Conservation (phyloP, 1,140 invertebrate species). For the Lepeophtheirus salmonis region DNA sequence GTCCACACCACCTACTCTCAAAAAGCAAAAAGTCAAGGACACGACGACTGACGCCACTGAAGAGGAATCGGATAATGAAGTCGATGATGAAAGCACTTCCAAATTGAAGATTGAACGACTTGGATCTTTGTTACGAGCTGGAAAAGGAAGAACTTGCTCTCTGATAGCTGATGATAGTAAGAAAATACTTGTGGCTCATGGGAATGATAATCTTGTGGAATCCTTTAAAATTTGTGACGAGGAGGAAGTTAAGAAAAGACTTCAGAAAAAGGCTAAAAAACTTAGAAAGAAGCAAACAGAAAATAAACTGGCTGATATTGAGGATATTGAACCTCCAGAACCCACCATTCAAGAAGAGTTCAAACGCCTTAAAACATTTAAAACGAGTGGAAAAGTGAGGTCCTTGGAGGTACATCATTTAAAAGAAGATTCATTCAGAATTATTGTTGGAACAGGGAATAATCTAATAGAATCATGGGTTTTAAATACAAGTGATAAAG, state of each 20-base stretch:
- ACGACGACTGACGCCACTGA: constrained; percentile 20
- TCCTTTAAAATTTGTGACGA: constrained; percentile 56
- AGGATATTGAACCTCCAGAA: constrained; percentile 20
- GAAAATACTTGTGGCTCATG: constrained; percentile 56
- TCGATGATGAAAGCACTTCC: constrained; percentile 29
- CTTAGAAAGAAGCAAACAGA: constrained; percentile 25
- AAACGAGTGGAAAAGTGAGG: constrained; percentile 46
- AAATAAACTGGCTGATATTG: constrained; percentile 20
- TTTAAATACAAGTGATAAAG: constrained; percentile 30
- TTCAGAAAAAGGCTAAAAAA: constrained; percentile 57
- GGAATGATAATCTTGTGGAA: constrained; percentile 58
- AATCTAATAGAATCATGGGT: constrained; percentile 47
- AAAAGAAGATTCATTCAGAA: constrained; percentile 34
- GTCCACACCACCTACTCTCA: constrained; percentile 8
- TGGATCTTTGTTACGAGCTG: constrained; percentile 52
- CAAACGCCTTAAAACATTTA: constrained; percentile 42
- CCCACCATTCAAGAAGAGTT: constrained; percentile 44
- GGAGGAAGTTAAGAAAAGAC: constrained; percentile 45
- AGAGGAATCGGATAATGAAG: constrained; percentile 38
- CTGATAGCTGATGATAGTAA: constrained; percentile 42
- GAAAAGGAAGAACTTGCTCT: constrained; percentile 48
- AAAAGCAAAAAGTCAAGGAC: constrained; percentile 30
- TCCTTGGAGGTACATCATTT: constrained; percentile 44
- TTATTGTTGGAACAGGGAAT: constrained; percentile 39
- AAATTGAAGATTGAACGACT: constrained; percentile 25